phyloP scores from a whole-genome alignment of 2,113 vertebrate species.

The Campylomormyrus numenius region DNA sequence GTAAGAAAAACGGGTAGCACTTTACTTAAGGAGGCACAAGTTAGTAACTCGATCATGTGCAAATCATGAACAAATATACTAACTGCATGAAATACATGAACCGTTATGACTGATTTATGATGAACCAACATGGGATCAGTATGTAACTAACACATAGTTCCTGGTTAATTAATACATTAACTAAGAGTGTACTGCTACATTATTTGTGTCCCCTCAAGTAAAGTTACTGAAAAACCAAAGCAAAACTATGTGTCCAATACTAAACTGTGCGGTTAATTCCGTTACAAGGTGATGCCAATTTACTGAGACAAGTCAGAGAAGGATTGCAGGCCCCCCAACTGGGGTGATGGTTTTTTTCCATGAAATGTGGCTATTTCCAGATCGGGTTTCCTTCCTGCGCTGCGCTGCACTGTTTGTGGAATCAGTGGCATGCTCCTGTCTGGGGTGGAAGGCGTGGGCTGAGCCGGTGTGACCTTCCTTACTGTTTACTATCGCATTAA shows the following conservation, averaged over 20 bases:
- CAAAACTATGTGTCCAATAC: background rate
- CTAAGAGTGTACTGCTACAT: background rate
- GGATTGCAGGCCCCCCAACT: background rate
- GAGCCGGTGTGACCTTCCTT: background rate
- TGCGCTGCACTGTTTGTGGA: background rate
- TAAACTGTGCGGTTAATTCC: background rate
- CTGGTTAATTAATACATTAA: background rate
- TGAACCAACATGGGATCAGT: background rate
- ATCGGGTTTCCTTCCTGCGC: conserved; percentile 8
- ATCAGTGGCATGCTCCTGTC: background rate
- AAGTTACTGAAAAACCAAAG: background rate
- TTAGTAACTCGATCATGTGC: background rate
- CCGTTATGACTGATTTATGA: background rate
- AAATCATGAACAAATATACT: background rate
- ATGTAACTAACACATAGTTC: background rate
- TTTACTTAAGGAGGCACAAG: background rate
- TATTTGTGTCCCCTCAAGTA: background rate
- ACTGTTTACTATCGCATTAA: background rate
- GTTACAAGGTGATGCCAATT: background rate
- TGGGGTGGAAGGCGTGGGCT: background rate
- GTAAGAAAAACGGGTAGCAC: background rate
- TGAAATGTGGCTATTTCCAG: conserved; percentile 3
- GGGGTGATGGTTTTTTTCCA: background rate
- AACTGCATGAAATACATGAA: background rate
- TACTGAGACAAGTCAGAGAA: background rate